These are phyloP conservation scores for Clarias laeviceps DNA, from an alignment of 2,797 vertebrate genomes.

Conservation along the genomic window DNA sequence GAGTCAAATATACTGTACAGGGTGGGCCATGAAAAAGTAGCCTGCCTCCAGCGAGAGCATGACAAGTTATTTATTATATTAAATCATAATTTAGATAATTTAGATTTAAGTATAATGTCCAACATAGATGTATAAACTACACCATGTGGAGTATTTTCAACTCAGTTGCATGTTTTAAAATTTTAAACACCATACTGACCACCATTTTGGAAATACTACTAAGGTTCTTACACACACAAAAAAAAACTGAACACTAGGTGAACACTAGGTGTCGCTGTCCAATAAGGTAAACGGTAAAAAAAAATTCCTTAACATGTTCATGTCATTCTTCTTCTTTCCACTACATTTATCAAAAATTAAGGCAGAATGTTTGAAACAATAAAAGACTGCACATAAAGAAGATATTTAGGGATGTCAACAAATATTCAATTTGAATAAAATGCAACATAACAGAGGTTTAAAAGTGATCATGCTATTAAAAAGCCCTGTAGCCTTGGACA, in stretches of 20 bases:
- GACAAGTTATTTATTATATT: too few species aligned
- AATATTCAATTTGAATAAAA: not conserved
- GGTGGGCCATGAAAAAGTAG: too few species aligned
- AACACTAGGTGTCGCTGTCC: constrained; percentile 16
- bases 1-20: not conserved
- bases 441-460: not conserved
- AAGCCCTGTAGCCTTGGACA: not conserved
- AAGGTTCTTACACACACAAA: not conserved
- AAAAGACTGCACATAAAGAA: not conserved
- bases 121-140: not conserved
- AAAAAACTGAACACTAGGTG: not conserved
- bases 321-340: not conserved
- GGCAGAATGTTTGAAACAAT: not conserved
- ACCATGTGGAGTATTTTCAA: not conserved
- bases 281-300: not conserved
- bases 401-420: not conserved
- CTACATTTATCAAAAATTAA: not conserved
- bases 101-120: not conserved
- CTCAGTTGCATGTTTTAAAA: not conserved
- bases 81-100: too few species aligned
- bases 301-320: not conserved
- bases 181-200: not conserved
- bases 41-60: too few species aligned
- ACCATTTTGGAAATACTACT: not conserved
- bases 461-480: not conserved